A percentile compares a stretch with the other conserved stretches of the same genome.
Conservation (phyloP, 2,113 vertebrate species). For the Phyllopteryx taeniolatus region DNA sequence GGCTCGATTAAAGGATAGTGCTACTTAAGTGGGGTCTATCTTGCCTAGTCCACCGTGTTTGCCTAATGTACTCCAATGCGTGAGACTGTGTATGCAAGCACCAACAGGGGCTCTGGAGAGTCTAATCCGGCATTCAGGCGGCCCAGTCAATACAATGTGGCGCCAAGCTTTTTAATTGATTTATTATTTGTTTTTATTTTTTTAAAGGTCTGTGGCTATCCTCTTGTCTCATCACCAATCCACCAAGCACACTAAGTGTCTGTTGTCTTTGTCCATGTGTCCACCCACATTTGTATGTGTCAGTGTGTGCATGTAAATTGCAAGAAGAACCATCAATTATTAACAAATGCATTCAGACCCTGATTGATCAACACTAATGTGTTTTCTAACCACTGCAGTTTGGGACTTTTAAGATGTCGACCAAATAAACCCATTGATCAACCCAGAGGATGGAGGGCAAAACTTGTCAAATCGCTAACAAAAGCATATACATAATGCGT, state of each 20-base stretch:
- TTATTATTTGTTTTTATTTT: slow-evolving; percentile 79
- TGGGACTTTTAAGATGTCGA: slow-evolving; percentile 96
- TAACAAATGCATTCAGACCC: slow-evolving; percentile 92
- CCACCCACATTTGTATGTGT: slow-evolving; percentile 50
- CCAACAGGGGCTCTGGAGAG: slow-evolving; percentile 84
- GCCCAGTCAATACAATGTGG: slow-evolving; percentile 89
- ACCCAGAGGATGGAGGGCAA: slow-evolving; percentile 44
- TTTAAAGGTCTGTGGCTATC: slow-evolving; percentile 81
- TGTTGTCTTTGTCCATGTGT: slow-evolving; percentile 30
- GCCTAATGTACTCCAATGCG: slow-evolving; percentile 83
- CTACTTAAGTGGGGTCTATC: slow-evolving; percentile 77
- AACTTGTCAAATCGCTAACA: slow-evolving; percentile 72
- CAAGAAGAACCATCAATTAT: slow-evolving; percentile 91
- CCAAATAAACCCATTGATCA: slow-evolving; percentile 96
- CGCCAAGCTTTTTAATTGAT: slow-evolving; percentile 70
- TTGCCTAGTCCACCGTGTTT: slow-evolving; percentile 82
- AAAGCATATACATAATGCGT: slow-evolving; percentile 3
- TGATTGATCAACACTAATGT: slow-evolving; percentile 99
- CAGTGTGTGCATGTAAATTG: slow-evolving; percentile 79
- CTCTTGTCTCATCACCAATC: slow-evolving; percentile 76
- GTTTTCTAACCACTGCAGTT: slow-evolving; percentile 99
- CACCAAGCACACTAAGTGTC: slow-evolving; percentile 82
- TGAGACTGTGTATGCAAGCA: slow-evolving; percentile 65
- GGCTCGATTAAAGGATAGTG: slow-evolving; percentile 72
- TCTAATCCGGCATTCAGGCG: slow-evolving; percentile 94